Percentiles rank a stretch among this genome's conserved stretches.
phyloP scores from a whole-genome alignment of 2,797 vertebrate genomes.

The Galaxias olidus region DNA sequence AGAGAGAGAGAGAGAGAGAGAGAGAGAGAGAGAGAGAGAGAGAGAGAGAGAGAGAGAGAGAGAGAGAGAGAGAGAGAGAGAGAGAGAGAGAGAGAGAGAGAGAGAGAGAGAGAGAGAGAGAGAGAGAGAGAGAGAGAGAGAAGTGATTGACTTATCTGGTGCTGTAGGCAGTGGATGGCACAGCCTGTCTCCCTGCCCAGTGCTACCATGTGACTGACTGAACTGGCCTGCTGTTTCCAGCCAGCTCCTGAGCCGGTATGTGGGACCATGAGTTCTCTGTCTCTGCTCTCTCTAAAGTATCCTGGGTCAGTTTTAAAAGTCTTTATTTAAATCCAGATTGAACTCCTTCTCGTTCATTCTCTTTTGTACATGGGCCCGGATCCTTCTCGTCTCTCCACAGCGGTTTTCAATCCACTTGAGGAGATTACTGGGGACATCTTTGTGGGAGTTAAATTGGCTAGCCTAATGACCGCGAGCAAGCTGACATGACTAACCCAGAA shows the following conservation, averaged over 20 bases:
- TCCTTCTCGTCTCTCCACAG: not conserved
- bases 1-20: not conserved
- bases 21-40: not conserved
- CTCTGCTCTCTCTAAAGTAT: not conserved
- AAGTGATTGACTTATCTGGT: conserved; percentile 36
- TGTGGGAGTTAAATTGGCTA: conserved; percentile 32
- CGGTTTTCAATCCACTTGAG: conserved; percentile 48
- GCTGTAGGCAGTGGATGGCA: conserved; percentile 61
- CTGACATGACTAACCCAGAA: too few species aligned
- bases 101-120: too few species aligned
- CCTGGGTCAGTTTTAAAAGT: conserved; percentile 12
- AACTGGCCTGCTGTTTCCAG: conserved; percentile 46
- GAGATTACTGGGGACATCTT: conserved; percentile 58
- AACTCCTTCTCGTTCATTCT: not conserved
- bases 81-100: conserved; percentile 27
- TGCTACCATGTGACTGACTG: conserved; percentile 55
- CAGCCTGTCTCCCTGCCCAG: conserved; percentile 54
- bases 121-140: conserved; percentile 17
- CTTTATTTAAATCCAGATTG: conserved; percentile 11
- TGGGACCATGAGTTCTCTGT: too few species aligned
- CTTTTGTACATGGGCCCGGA: not conserved
- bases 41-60: not conserved
- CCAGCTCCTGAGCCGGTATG: not conserved
- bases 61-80: conserved; percentile 20
- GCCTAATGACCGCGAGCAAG: not conserved